A percentile compares a stretch with the other conserved stretches of the same genome.
Evolutionary conservation across 1,140 invertebrate species (phyloP).

Genomic region (Andricus grossulariae): DNA sequence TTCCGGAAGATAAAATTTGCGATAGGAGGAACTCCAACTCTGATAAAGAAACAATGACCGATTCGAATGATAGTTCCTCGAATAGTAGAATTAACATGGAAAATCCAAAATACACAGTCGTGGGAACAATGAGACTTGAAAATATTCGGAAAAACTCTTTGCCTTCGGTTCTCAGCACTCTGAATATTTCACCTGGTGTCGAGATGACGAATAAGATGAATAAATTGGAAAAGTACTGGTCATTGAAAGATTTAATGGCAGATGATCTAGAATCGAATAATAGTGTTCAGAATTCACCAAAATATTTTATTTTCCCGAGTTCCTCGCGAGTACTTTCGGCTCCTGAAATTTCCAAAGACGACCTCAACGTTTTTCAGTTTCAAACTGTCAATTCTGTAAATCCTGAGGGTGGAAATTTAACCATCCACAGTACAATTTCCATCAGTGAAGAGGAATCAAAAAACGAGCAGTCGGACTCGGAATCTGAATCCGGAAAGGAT

Average conservation of each 20-base stretch:
- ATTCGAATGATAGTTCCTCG: slow-evolving; percentile 52
- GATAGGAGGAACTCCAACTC: slow-evolving; percentile 33
- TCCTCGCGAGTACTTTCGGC: slow-evolving; percentile 62
- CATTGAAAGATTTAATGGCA: slow-evolving; percentile 63
- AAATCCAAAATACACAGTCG: slow-evolving; percentile 42
- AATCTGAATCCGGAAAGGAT: slow-evolving; percentile 36
- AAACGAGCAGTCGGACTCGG: slow-evolving; percentile 45
- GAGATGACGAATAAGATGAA: slow-evolving; percentile 52
- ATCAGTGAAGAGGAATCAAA: slow-evolving; percentile 47
- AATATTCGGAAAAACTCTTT: slow-evolving; percentile 62
- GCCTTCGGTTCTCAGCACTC: slow-evolving; percentile 59
- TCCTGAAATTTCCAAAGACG: slow-evolving; percentile 60
- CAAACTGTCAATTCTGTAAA: slow-evolving; percentile 15
- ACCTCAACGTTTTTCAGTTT: slow-evolving; percentile 46
- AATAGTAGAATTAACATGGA: slow-evolving; percentile 45
- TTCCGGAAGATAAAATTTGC: slow-evolving; percentile 51
- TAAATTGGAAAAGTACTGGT: slow-evolving; percentile 66
- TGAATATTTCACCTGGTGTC: slow-evolving; percentile 53
- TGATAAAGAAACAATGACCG: slow-evolving; percentile 51
- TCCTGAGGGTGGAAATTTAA: slow-evolving; percentile 43
- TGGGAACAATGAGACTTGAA: slow-evolving; percentile 52
- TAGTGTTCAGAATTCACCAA: slow-evolving; percentile 48
- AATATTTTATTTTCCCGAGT: slow-evolving; percentile 62
- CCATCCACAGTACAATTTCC: slow-evolving; percentile 60
- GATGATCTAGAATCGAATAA: slow-evolving; percentile 51